A percentile compares a stretch with the other conserved stretches of the same genome.
Conservation (phyloP, 2,113 vertebrate genomes). For the Neolamprologus fasciatus region DNA sequence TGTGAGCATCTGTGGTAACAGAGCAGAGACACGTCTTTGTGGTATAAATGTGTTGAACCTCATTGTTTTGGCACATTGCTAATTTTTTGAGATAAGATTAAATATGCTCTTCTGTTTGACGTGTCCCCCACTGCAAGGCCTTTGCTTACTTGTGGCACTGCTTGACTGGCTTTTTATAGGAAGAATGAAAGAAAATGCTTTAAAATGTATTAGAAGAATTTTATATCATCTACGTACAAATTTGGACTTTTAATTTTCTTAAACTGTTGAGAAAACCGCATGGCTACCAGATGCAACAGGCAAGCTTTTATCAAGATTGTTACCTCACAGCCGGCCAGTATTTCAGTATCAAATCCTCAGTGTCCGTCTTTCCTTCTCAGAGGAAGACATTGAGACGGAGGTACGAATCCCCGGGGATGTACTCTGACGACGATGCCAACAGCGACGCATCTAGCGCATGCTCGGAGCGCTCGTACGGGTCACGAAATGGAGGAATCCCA, state of each 20-base stretch:
- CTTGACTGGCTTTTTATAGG: conserved; percentile 13
- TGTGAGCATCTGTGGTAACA: neutral
- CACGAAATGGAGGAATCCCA: conserved; percentile 89
- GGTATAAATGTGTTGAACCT: neutral
- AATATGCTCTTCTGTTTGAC: neutral
- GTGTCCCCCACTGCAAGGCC: neutral
- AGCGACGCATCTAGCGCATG: conserved; percentile 94
- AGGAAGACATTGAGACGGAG: conserved; percentile 87
- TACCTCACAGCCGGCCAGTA: neutral
- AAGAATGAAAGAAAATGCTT: neutral
- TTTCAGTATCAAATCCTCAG: neutral
- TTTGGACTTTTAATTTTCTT: neutral
- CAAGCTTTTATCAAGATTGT: neutral
- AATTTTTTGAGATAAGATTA: neutral
- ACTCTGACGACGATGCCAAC: conserved; percentile 95
- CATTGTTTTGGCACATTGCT: neutral
- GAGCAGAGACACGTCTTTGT: neutral
- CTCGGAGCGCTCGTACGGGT: conserved; percentile 92
- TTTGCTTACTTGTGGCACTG: neutral
- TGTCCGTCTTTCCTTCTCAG: conserved; percentile 54
- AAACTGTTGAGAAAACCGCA: neutral
- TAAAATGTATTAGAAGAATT: neutral
- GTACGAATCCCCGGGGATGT: conserved; percentile 94
- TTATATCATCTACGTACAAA: neutral
- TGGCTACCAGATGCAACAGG: neutral